Evolutionary conservation across 2,797 vertebrate species (phyloP).

Genomic region (Allobates femoralis): DNA sequence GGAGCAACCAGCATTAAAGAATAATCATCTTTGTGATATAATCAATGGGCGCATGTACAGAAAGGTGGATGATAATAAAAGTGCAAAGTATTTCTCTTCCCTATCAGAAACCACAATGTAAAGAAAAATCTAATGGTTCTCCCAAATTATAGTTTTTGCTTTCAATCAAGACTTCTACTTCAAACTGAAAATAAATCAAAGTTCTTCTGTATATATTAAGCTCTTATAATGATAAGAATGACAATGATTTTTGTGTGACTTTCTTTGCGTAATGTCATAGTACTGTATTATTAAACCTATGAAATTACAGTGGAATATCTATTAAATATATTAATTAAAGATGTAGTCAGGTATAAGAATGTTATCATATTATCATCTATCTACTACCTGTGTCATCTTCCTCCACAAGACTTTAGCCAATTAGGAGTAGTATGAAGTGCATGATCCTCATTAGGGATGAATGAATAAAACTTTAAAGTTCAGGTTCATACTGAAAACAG

Average conservation of each 20-base stretch:
- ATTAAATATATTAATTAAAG: background rate
- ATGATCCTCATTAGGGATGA: no score
- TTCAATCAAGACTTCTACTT: slow-evolving; percentile 48
- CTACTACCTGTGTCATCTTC: no score
- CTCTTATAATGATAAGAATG: slow-evolving; percentile 23
- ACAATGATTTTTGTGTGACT: background rate
- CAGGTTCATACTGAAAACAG: no score
- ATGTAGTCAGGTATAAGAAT: no score
- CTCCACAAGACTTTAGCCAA: no score
- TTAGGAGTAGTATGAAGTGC: no score
- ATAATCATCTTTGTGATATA: slow-evolving; percentile 70
- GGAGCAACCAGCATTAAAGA: slow-evolving; percentile 71
- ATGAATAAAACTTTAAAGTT: no score
- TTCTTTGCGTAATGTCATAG: background rate
- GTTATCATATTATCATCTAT: no score
- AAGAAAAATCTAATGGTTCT: slow-evolving; percentile 45
- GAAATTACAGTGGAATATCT: background rate
- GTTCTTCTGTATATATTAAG: slow-evolving; percentile 40
- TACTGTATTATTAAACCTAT: background rate
- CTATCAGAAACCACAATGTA: slow-evolving; percentile 61
- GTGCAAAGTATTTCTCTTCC: slow-evolving; percentile 50
- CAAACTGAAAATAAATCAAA: slow-evolving; percentile 46
- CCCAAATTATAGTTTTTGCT: slow-evolving; percentile 50
- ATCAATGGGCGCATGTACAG: slow-evolving; percentile 69
- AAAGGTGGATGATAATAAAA: slow-evolving; percentile 67